Evolutionary conservation across 2,888 invertebrate genomes (phyloP).

Genomic region (Lycia hirtaria): DNA sequence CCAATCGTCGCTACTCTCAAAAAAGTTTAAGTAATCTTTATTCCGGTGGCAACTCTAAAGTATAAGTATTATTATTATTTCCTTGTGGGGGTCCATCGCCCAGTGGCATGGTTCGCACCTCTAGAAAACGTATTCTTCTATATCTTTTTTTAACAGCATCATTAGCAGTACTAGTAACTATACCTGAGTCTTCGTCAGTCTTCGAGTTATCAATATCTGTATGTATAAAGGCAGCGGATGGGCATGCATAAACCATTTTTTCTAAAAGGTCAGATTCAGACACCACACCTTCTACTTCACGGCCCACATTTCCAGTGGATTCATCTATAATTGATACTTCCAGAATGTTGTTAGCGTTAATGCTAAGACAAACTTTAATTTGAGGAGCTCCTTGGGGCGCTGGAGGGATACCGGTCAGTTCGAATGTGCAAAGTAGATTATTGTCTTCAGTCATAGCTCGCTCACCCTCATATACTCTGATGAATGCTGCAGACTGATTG

Average conservation of each 20-base stretch:
- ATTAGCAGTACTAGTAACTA: too few species aligned
- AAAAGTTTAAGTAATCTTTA: too few species aligned
- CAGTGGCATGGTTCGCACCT: too few species aligned
- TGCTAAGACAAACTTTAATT: constrained; percentile 95
- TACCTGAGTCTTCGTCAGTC: too few species aligned
- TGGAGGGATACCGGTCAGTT: constrained; percentile 97
- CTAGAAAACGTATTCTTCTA: too few species aligned
- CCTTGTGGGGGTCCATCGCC: too few species aligned
- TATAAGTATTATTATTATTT: too few species aligned
- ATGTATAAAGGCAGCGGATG: too few species aligned
- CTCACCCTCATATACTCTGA: constrained; percentile 97
- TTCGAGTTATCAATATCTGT: too few species aligned
- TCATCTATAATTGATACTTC: constrained; percentile 97
- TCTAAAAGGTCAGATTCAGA: constrained; percentile 98
- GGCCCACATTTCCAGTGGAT: constrained; percentile 95
- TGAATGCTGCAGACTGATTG: constrained; percentile 98
- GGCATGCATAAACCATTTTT: constrained; percentile 96
- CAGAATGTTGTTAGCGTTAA: constrained; percentile 98
- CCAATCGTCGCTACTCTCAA: too few species aligned
- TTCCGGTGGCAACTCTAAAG: too few species aligned
- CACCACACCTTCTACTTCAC: constrained; percentile 96
- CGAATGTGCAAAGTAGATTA: constrained; percentile 98
- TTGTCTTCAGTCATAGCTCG: constrained; percentile 98
- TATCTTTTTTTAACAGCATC: too few species aligned
- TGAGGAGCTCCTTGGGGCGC: constrained; percentile 95